Percentiles rank a stretch among this genome's conserved stretches.
Evolutionary conservation across 2,797 vertebrate genomes (phyloP).

Genomic region (Stomatorhinus walkeri): DNA sequence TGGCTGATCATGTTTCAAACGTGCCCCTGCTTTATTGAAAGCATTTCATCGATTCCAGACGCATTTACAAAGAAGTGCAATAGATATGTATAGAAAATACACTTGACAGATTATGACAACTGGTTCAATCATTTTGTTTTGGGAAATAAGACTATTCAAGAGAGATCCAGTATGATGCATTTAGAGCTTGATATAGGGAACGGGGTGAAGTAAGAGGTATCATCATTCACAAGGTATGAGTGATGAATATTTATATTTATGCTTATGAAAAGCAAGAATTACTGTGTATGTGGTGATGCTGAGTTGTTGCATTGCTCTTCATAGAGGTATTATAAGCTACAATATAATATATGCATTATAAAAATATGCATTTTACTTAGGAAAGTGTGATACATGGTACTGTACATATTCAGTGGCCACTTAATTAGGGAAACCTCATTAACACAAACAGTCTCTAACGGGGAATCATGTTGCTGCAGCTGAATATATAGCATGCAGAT

Average conservation of each 20-base stretch:
- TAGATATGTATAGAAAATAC: background rate
- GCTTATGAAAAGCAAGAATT: background rate
- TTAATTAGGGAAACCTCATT: background rate
- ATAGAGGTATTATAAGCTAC: background rate
- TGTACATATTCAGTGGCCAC: background rate
- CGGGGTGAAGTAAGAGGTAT: background rate
- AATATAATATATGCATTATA: background rate
- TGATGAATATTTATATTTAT: background rate
- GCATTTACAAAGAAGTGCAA: background rate
- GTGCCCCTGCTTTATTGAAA: background rate
- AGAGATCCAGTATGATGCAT: too few relatives aligned
- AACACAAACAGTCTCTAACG: background rate
- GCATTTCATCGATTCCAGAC: background rate
- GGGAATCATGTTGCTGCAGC: background rate
- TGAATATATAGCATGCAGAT: background rate
- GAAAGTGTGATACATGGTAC: background rate
- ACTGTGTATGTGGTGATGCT: background rate
- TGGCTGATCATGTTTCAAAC: background rate
- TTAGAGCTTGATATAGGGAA: background rate
- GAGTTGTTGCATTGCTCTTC: background rate
- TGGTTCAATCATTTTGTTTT: too few relatives aligned
- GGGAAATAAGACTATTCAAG: too few relatives aligned
- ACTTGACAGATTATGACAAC: background rate
- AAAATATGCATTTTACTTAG: background rate
- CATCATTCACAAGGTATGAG: background rate